These are phyloP conservation scores for Semnopithecus entellus DNA, from an alignment of 2,113 vertebrate species.

Conservation along the genomic window DNA sequence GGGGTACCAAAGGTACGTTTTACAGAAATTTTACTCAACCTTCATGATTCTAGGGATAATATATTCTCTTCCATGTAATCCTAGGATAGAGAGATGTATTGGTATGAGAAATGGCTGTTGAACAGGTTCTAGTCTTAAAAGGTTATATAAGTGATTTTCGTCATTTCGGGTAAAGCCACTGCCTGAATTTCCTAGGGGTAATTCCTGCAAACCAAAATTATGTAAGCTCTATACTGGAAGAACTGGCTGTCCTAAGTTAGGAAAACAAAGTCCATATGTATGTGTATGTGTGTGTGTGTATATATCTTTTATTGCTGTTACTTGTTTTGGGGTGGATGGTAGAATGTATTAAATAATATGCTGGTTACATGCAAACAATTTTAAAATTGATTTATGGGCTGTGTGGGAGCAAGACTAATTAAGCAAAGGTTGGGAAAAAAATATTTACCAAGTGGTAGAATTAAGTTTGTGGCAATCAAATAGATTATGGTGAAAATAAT, in stretches of 20 bases:
- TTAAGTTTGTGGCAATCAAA: conserved; percentile 13
- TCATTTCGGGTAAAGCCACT: conserved; percentile 9
- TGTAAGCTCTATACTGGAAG: background rate
- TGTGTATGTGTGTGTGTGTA: too few species aligned
- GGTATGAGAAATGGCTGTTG: background rate
- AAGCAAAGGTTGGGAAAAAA: background rate
- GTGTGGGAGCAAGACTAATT: conserved; percentile 8
- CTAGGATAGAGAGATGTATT: background rate
- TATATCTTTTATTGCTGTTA: background rate
- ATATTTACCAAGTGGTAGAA: conserved; percentile 33
- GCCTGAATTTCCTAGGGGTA: conserved; percentile 6
- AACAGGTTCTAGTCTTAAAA: conserved; percentile 23
- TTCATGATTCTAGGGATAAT: background rate
- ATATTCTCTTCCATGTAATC: background rate
- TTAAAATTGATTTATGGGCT: conserved; percentile 33
- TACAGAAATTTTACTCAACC: background rate
- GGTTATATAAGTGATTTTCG: background rate
- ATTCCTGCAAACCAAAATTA: conserved; percentile 24
- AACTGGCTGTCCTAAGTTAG: background rate
- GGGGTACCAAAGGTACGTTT: background rate
- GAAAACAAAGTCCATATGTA: background rate
- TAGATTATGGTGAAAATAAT: conserved; percentile 36
- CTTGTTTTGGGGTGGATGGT: background rate
- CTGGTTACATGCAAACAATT: background rate
- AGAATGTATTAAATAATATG: conserved; percentile 7